These are phyloP conservation scores for Papilio protenor DNA, from an alignment of 2,888 invertebrate genomes.

Conservation along the genomic window DNA sequence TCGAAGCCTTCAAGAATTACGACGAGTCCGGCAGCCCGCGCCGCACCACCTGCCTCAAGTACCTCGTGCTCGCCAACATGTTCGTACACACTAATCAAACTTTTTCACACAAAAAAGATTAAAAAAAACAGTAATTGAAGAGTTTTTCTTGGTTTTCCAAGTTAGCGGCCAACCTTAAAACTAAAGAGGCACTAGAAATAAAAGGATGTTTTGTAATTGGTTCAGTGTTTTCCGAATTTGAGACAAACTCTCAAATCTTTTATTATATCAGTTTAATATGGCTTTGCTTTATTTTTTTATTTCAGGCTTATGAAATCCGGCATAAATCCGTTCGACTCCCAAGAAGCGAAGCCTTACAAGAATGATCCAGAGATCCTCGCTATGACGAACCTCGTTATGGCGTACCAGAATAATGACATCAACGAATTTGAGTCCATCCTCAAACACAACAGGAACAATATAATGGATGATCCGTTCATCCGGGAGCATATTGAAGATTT, in stretches of 20 bases:
- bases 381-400: constrained; percentile 98
- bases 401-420: constrained; percentile 99
- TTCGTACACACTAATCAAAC: constrained; percentile 72
- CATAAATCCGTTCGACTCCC: constrained; percentile 99
- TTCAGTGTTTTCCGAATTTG: too few relatives aligned
- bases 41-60: constrained; percentile 98
- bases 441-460: constrained; percentile 94
- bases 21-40: constrained; percentile 99
- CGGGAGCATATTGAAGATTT: constrained; percentile 99
- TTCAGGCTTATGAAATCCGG: constrained; percentile 98
- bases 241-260: too few relatives aligned
- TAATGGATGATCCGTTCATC: constrained; percentile 99
- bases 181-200: too few relatives aligned
- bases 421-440: constrained; percentile 98
- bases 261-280: background rate
- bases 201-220: too few relatives aligned
- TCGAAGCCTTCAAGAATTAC: constrained; percentile 99
- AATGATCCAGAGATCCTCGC: constrained; percentile 99
- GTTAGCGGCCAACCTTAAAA: too few relatives aligned
- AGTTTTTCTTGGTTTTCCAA: background rate
- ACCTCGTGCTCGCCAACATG: constrained; percentile 99
- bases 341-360: constrained; percentile 99
- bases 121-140: background rate
- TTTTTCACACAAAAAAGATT: background rate
- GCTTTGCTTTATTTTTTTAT: constrained; percentile 25